Conservation (phyloP, 2,797 vertebrate species). For the Babyrousa celebensis region DNA sequence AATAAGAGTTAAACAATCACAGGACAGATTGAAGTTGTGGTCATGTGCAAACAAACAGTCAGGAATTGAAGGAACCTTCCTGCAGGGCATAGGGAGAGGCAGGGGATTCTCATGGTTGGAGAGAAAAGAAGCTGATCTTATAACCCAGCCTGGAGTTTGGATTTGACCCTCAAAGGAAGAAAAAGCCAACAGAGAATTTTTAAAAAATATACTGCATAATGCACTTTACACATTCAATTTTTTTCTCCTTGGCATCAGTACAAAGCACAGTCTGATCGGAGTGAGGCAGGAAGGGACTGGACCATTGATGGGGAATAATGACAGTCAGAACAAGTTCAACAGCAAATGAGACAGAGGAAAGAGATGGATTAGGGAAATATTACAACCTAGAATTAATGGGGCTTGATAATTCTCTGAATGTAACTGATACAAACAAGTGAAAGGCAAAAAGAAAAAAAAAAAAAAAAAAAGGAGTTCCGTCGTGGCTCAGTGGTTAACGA, state of each 20-base stretch:
- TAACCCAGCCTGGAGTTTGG: background rate
- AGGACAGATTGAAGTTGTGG: background rate
- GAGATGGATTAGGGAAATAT: background rate
- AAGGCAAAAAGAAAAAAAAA: background rate
- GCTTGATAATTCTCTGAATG: background rate
- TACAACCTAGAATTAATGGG: background rate
- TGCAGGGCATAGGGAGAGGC: background rate
- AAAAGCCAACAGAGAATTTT: background rate
- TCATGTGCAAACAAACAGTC: background rate
- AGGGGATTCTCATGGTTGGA: background rate
- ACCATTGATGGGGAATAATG: background rate
- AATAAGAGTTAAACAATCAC: background rate
- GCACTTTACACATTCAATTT: background rate
- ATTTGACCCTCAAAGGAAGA: background rate
- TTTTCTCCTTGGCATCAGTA: background rate
- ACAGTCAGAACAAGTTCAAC: background rate
- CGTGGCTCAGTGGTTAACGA: too few relatives aligned
- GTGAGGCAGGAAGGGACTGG: background rate
- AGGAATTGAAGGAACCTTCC: background rate
- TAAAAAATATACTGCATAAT: background rate
- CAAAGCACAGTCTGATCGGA: background rate
- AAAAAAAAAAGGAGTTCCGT: background rate
- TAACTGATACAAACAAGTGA: background rate
- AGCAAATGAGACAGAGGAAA: background rate
- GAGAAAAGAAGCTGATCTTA: background rate